Evolutionary conservation across 2,888 invertebrate genomes (phyloP).

Genomic region (Chaetoderma sp.): DNA sequence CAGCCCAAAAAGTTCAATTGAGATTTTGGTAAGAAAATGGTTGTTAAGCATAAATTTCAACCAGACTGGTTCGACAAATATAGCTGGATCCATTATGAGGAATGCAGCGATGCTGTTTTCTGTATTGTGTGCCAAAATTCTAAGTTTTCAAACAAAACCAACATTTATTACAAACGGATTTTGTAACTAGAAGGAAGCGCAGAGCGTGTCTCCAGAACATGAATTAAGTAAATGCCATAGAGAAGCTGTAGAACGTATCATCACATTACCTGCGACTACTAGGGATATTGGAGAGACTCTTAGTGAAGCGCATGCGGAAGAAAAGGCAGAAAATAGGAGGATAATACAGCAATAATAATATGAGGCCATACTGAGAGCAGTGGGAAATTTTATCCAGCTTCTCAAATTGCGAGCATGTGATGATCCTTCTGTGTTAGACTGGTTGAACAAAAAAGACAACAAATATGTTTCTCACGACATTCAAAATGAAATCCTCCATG

Average conservation of each 20-base stretch:
- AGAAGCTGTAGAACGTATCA: background rate
- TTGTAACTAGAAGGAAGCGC: background rate
- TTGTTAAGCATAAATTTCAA: background rate
- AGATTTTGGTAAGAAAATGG: background rate
- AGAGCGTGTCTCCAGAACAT: background rate
- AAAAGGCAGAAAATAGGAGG: background rate
- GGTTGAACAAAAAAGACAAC: background rate
- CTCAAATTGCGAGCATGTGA: background rate
- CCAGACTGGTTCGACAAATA: background rate
- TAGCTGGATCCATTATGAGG: background rate
- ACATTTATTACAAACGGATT: conserved; percentile 1
- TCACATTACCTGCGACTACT: background rate
- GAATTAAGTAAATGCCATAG: background rate
- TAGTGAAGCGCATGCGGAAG: background rate
- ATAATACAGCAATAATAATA: background rate
- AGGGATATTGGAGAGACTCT: background rate
- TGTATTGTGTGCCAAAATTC: background rate
- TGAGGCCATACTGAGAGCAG: too few species aligned
- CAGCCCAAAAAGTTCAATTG: background rate
- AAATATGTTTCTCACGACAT: background rate
- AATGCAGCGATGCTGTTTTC: background rate
- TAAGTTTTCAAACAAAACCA: background rate
- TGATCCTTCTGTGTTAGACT: background rate
- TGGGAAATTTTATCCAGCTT: background rate
- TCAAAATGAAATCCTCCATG: too few species aligned